A percentile compares a stretch with the other conserved stretches of the same genome.
phyloP scores from a whole-genome alignment of 2,797 vertebrate species.

The Helicolenus hilgendorfi region DNA sequence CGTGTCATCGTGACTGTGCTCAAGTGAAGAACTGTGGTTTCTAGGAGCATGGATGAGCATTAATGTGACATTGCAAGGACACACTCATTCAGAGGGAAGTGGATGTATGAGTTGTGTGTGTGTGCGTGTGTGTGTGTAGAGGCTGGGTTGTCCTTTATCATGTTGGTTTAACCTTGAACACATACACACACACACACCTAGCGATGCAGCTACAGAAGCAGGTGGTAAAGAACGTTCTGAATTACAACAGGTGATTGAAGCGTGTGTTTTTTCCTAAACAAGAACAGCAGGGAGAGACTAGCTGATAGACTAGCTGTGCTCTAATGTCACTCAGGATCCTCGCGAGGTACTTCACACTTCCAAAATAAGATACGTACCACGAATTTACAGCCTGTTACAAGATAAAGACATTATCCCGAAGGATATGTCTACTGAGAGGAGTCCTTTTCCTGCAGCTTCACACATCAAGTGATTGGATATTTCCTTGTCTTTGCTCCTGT shows the following conservation, averaged over 20 bases:
- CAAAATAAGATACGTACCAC: background rate
- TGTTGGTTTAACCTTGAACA: conserved; percentile 77
- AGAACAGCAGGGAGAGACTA: conserved; percentile 27
- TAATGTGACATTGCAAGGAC: conserved; percentile 43
- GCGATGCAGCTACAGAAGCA: conserved; percentile 20
- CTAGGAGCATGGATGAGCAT: conserved; percentile 19
- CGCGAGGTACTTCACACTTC: conserved; percentile 15
- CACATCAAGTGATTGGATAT: background rate
- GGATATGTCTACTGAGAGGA: background rate
- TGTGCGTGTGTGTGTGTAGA: background rate
- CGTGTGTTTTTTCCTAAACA: conserved; percentile 12
- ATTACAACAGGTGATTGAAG: conserved; percentile 30
- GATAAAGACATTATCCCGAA: background rate
- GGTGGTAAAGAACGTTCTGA: conserved; percentile 52
- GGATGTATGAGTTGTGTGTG: background rate
- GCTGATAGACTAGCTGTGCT: background rate
- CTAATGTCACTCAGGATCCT: background rate
- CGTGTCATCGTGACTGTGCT: background rate
- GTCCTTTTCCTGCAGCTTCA: background rate
- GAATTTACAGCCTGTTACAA: background rate
- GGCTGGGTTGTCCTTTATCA: background rate
- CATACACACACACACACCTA: background rate
- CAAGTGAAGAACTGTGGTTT: background rate
- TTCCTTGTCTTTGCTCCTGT: background rate
- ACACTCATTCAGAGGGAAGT: background rate